A percentile compares a stretch with the other conserved stretches of the same genome.
Conservation (phyloP, 1,140 invertebrate species). For the Dendrolimus kikuchii region DNA sequence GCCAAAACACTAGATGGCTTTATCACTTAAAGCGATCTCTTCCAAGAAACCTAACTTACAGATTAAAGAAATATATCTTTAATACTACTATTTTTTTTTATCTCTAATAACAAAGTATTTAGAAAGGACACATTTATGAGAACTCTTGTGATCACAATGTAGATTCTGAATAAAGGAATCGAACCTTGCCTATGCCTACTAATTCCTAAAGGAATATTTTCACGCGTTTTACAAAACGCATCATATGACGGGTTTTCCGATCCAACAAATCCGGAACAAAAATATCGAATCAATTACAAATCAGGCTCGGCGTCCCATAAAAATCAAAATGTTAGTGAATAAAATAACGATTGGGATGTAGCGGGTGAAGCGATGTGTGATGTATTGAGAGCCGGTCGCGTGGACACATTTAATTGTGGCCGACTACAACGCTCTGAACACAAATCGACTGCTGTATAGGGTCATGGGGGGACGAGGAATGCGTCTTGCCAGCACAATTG, state of each 20-base stretch:
- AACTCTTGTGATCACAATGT: too few relatives aligned
- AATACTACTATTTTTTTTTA: too few relatives aligned
- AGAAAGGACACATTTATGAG: too few relatives aligned
- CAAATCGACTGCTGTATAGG: not conserved
- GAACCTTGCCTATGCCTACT: not conserved
- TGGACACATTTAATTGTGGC: conserved; percentile 52
- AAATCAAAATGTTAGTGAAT: conserved; percentile 19
- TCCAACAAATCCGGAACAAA: conserved; percentile 23
- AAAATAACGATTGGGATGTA: conserved; percentile 16
- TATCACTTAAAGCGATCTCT: too few relatives aligned
- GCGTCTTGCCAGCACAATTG: too few relatives aligned
- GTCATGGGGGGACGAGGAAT: too few relatives aligned
- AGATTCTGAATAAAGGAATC: too few relatives aligned
- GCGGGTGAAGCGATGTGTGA: conserved; percentile 20
- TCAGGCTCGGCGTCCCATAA: conserved; percentile 16
- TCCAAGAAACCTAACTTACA: too few relatives aligned
- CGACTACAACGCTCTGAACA: conserved; percentile 3
- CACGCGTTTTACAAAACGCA: conserved; percentile 15
- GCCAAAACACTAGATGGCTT: too few relatives aligned
- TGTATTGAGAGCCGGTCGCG: conserved; percentile 31
- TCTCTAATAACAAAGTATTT: too few relatives aligned
- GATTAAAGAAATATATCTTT: too few relatives aligned
- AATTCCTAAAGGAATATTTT: conserved; percentile 6
- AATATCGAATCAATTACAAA: conserved; percentile 32
- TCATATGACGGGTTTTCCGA: conserved; percentile 18